Evolutionary conservation across 1,140 invertebrate genomes (phyloP).

Genomic region (Leptinotarsa texana): DNA sequence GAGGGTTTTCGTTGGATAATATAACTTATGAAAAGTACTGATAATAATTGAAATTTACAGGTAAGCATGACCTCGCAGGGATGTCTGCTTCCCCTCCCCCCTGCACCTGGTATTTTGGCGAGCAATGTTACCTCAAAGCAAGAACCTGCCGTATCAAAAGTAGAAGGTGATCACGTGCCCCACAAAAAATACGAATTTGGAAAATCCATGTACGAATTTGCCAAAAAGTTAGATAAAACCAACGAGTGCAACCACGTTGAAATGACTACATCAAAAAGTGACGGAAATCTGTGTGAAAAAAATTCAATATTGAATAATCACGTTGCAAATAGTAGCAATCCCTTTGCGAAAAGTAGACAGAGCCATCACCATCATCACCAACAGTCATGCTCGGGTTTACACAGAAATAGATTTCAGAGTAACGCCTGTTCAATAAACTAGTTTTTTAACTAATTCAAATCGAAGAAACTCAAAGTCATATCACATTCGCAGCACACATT

Average conservation of each 20-base stretch:
- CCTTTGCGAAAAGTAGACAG: constrained; percentile 37
- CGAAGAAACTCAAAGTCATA: not conserved
- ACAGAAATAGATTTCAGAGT: constrained; percentile 46
- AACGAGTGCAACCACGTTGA: constrained; percentile 22
- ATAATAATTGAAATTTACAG: not conserved
- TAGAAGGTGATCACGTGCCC: not conserved
- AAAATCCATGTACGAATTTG: constrained; percentile 45
- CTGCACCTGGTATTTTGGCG: constrained; percentile 27
- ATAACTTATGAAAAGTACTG: too few species aligned
- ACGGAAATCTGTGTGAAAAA: constrained; percentile 42
- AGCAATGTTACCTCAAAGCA: constrained; percentile 24
- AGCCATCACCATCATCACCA: constrained; percentile 40
- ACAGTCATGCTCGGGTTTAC: constrained; percentile 47
- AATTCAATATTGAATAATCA: constrained; percentile 22
- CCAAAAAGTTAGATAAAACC: constrained; percentile 38
- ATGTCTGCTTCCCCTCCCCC: not conserved
- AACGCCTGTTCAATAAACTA: constrained; percentile 50
- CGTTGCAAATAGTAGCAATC: constrained; percentile 45
- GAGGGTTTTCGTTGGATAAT: too few species aligned
- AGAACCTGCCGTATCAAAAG: not conserved
- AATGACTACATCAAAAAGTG: constrained; percentile 44
- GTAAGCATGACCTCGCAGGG: not conserved
- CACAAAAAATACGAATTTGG: constrained; percentile 41
- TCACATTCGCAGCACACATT: not conserved
- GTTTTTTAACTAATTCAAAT: constrained; percentile 14